Conservation (phyloP, 2,113 vertebrate species). For the Neoarius graeffei region DNA sequence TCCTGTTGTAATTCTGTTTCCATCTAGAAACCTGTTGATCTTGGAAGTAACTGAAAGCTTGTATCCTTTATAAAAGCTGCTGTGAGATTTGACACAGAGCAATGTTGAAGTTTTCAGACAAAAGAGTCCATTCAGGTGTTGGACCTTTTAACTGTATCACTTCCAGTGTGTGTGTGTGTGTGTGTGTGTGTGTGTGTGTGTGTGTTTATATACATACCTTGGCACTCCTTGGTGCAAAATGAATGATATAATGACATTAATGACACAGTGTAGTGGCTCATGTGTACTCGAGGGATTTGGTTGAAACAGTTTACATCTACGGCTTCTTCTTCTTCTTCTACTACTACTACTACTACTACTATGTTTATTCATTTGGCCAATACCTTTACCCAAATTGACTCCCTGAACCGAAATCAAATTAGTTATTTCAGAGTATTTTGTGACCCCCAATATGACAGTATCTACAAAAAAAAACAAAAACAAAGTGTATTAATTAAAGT, state of each 20-base stretch:
- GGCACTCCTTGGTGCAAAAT: background rate
- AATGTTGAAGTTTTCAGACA: background rate
- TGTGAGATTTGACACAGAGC: background rate
- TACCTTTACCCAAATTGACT: background rate
- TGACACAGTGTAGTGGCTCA: background rate
- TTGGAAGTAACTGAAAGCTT: background rate
- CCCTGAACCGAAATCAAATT: background rate
- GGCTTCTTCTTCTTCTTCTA: background rate
- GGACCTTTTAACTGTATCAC: background rate
- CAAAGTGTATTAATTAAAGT: background rate
- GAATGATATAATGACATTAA: background rate
- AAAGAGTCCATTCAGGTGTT: background rate
- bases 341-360: too few relatives aligned
- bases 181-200: too few relatives aligned
- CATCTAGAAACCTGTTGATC: constrained; percentile 9
- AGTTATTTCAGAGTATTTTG: background rate
- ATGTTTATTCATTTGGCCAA: background rate
- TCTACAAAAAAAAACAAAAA: background rate
- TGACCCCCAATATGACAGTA: background rate
- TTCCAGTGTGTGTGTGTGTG: too few relatives aligned
- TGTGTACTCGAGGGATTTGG: background rate
- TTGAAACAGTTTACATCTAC: background rate
- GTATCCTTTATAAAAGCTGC: background rate
- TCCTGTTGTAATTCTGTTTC: constrained; percentile 3
- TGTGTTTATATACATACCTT: too few relatives aligned